Conservation (phyloP, 2,113 vertebrate genomes). For the Anthoscopus minutus region DNA sequence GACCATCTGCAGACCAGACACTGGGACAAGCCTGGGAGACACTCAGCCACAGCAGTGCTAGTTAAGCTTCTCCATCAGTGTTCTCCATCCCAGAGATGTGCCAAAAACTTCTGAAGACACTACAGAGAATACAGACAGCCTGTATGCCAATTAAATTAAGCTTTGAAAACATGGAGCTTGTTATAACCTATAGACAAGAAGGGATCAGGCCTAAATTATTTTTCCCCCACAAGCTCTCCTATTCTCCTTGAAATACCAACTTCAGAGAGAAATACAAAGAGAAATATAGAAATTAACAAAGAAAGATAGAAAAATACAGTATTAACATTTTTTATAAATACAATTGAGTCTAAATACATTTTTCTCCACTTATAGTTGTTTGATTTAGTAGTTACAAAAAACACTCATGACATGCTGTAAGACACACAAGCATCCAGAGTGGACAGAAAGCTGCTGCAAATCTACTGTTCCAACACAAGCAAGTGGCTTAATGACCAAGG, state of each 20-base stretch:
- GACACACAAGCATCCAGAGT: neutral
- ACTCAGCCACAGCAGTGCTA: neutral
- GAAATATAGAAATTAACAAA: neutral
- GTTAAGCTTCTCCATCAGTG: neutral
- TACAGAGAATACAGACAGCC: neutral
- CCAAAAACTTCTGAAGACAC: neutral
- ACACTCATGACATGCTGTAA: neutral
- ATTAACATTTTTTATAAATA: neutral
- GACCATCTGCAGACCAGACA: neutral
- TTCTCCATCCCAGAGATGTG: neutral
- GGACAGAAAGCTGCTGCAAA: neutral
- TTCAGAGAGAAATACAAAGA: neutral
- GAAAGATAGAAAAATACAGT: neutral
- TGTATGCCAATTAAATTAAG: neutral
- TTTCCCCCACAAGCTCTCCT: neutral
- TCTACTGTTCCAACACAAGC: neutral
- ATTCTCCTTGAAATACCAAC: neutral
- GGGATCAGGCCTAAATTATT: neutral
- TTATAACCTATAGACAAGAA: neutral
- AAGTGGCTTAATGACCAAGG: neutral
- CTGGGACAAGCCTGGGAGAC: neutral
- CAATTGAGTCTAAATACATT: neutral
- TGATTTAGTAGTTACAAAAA: neutral
- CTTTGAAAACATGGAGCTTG: neutral
- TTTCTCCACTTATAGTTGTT: neutral